Evolutionary conservation across 64 coral and sea anemone genomes (phyloP), one percentile per base, ranked within the genome.

Genomic region (Montipora foliosa): DNA sequence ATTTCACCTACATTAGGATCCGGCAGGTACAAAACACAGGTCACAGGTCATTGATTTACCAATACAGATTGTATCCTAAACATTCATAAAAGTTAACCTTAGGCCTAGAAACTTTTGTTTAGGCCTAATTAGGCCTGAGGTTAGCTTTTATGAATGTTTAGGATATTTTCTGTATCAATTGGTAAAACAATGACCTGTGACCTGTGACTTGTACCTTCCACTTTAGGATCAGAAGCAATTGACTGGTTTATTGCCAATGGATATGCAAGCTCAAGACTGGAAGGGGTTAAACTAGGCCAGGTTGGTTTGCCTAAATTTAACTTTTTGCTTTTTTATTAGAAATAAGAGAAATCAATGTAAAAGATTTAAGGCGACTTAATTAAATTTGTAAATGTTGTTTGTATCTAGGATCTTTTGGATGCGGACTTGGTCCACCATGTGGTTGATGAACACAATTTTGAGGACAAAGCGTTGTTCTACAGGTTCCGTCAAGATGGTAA

Each of bases 401-500:
- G 13, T 81, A 2, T 93, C 12, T 74, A 97, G 95, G 22, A 49
- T 44, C 59, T 97, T 22, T 77, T 97, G 46, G 92, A 97, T 75
- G 49, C 82, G 10, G 84, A 97, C 29, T 78, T 97, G 7, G 81
- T 94, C 17, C 95, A 97, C 24, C 95, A 97, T 88, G 95, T 97
- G 16, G 88, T 97, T 46, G 95, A 97, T 77, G 89, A 94, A 80
- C 95, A 97, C 81, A 67, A 88, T 49, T 97, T 97, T 94, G 92
- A 94, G 60, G 92, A 97, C 53, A 90, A 73, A 7, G 81, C 60
- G 4, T 49, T 97, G 5, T 97, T 89, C 87, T 97, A 94, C 61
- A 82, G 95, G 81, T 97, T 97, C 58, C 84, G 92, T 52, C 83
- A 97, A 75, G 92, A 97, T 82, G 95, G 95, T 97, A 94, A 94